phyloP scores from a whole-genome alignment of 2,888 invertebrate species.

The Chelonus formosanus region DNA sequence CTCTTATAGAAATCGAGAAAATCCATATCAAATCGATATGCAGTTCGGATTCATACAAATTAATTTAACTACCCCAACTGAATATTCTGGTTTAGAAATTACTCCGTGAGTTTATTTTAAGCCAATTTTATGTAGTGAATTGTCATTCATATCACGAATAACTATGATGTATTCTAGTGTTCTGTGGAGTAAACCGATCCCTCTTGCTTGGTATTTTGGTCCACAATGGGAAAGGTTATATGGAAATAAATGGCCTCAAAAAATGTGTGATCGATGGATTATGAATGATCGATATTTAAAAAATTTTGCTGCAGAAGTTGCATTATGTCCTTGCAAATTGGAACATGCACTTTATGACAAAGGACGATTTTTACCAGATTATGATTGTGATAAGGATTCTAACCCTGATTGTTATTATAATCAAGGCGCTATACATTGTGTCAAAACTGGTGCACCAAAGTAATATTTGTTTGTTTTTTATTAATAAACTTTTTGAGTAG shows the following conservation, averaged over 20 bases:
- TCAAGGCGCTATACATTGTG: constrained; percentile 90
- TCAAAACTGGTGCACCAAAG: constrained; percentile 90
- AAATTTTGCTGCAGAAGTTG: constrained; percentile 85
- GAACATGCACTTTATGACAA: constrained; percentile 91
- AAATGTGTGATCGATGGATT: constrained; percentile 91
- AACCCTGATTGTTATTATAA: constrained; percentile 90
- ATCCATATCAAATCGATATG: constrained; percentile 76
- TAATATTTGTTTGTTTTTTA: constrained; percentile 64
- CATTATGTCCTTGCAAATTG: constrained; percentile 90
- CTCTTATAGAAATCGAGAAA: constrained; percentile 76
- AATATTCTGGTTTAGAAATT: constrained; percentile 72
- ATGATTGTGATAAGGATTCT: constrained; percentile 89
- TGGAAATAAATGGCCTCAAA: constrained; percentile 83
- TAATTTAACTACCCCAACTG: constrained; percentile 81
- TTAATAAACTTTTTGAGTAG: neutral
- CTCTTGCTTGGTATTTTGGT: constrained; percentile 91
- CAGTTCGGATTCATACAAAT: constrained; percentile 89
- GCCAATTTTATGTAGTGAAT: too few species aligned
- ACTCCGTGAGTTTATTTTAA: constrained; percentile 74
- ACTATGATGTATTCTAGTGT: constrained; percentile 54
- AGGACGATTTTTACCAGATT: constrained; percentile 91
- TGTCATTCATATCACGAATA: too few species aligned
- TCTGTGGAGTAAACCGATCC: constrained; percentile 92
- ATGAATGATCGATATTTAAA: constrained; percentile 82
- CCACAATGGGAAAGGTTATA: constrained; percentile 86